A percentile compares a stretch with the other conserved stretches of the same genome.
These are phyloP conservation scores for Tanypteryx hageni DNA, from an alignment of 2,888 invertebrate species.

Conservation along the genomic window DNA sequence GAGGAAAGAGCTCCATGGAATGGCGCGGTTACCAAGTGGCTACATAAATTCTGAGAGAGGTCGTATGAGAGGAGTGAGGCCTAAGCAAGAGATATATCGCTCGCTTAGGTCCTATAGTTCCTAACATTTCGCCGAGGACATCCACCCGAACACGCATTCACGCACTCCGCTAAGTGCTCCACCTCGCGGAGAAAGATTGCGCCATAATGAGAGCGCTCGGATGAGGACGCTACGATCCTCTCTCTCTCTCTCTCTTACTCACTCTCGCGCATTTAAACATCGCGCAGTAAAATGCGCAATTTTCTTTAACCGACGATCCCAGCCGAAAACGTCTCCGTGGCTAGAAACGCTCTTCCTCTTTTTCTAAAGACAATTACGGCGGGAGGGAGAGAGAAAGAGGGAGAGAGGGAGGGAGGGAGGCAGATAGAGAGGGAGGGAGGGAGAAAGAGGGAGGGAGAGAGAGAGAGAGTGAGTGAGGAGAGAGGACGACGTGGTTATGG, in stretches of 20 bases:
- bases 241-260: neutral
- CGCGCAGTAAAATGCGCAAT: no score
- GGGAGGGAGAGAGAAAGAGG: neutral
- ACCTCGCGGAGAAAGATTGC: neutral
- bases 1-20: neutral
- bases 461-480: neutral
- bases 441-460: neutral
- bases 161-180: neutral
- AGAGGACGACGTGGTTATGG: neutral
- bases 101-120: neutral
- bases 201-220: neutral
- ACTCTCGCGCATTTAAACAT: neutral
- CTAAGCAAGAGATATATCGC: neutral
- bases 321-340: neutral
- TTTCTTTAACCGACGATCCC: neutral
- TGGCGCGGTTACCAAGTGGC: neutral
- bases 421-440: neutral
- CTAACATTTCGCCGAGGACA: neutral
- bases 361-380: neutral
- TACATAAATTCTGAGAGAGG: neutral
- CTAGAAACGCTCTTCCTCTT: neutral
- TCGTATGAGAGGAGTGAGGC: neutral
- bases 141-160: neutral
- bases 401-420: neutral
- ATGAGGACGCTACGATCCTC: neutral